phyloP scores from a whole-genome alignment of 2,797 vertebrate genomes.

The Crenuchus spilurus region DNA sequence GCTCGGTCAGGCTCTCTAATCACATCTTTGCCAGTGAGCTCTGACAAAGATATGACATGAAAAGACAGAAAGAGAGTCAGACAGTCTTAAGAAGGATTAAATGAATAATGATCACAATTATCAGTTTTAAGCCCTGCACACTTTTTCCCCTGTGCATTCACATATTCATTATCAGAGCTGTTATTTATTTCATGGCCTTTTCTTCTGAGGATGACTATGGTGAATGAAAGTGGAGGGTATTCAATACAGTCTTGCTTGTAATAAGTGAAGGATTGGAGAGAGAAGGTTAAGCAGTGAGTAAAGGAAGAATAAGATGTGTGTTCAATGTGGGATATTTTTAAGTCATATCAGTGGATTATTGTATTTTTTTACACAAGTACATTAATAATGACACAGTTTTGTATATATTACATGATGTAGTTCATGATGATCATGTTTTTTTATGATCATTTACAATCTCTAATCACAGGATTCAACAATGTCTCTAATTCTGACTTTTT shows the following conservation, averaged over 20 bases:
- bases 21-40: constrained; percentile 26
- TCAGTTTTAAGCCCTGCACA: constrained; percentile 39
- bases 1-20: constrained; percentile 43
- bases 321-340: neutral
- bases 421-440: too few species aligned
- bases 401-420: too few species aligned
- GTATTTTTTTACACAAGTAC: neutral
- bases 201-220: constrained; percentile 28
- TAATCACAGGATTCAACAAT: too few species aligned
- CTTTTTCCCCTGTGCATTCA: constrained; percentile 41
- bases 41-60: constrained; percentile 33
- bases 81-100: constrained; percentile 51
- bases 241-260: constrained; percentile 24
- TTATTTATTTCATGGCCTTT: constrained; percentile 53
- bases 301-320: neutral
- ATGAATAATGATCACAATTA: constrained; percentile 54
- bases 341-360: neutral
- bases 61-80: constrained; percentile 16
- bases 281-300: constrained; percentile 26
- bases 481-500: too few species aligned
- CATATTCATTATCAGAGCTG: constrained; percentile 46
- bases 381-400: too few species aligned
- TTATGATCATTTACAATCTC: too few species aligned
- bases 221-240: constrained; percentile 42
- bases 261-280: neutral